A percentile compares a stretch with the other conserved stretches of the same genome.
Evolutionary conservation across 2,113 vertebrate genomes (phyloP).

Genomic region (Panthera tigris): DNA sequence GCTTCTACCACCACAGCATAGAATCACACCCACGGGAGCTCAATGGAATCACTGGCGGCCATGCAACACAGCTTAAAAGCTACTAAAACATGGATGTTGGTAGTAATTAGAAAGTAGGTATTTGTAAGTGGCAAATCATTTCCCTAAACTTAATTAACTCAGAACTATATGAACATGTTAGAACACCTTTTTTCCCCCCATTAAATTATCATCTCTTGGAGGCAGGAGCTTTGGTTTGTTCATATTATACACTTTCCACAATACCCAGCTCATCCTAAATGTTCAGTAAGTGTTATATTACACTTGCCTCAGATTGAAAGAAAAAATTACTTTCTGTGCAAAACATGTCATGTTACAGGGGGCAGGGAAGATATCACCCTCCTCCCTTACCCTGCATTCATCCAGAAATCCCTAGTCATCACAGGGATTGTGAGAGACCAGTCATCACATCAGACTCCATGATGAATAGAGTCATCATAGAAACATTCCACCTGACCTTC

Average conservation of each 20-base stretch:
- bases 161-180: not conserved
- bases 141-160: constrained; percentile 16
- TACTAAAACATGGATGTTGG: not conserved
- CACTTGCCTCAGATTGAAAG: not conserved
- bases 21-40: not conserved
- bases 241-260: not conserved
- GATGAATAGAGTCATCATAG: not conserved
- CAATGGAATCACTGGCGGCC: not conserved
- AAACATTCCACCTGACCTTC: constrained; percentile 35
- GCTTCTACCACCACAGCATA: not conserved
- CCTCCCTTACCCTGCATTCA: not conserved
- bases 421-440: not conserved
- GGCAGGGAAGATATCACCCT: not conserved
- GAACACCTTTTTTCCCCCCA: not conserved
- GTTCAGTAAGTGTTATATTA: constrained; percentile 24
- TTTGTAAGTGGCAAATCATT: constrained; percentile 13
- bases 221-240: not conserved
- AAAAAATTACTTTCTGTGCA: not conserved
- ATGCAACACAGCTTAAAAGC: not conserved
- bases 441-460: not conserved
- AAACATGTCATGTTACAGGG: constrained; percentile 12
- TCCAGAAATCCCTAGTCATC: not conserved
- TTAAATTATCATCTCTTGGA: constrained; percentile 25
- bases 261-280: not conserved
- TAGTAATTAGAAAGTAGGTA: constrained; percentile 3